Evolutionary conservation across 2,888 invertebrate genomes (phyloP), one percentile per base, ranked within the genome.

Genomic region (Hipparchia sbordonii): DNA sequence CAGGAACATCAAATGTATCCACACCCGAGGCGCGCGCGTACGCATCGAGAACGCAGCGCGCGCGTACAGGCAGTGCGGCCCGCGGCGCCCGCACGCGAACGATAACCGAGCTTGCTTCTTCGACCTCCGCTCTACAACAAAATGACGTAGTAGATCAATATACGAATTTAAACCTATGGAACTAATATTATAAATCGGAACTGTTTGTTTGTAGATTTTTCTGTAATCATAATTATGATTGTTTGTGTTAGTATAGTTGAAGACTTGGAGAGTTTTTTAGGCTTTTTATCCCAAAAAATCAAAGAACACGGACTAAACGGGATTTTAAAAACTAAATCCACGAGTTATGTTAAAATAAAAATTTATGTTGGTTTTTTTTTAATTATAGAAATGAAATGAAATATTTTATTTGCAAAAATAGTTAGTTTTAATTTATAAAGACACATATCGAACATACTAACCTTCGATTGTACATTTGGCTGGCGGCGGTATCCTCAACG

Each of bases 1-100:
- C 69, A 99, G 95, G 90, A 99, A 98, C 98, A 99, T 98, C 67
- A 99, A 95, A 92, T 99, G 98, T 78, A 99, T 97, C 99, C 98
- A 98, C 61, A 97, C 96, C 79, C 97, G 95, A 0, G 98, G 97
- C 85, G 96, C 96, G 77, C 97, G 95, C 51, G 97, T 97, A 78
- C 96, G 95, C 96, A 97, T 95, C 10, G 96, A 96, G 90, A 97
- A 97, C 80, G 96, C 95, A 9, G 96, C 96, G 84, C 96, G 95
- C 73, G 96, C 96, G 93, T 98, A 98, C 76, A 98, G 95, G 89
- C 98, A 99, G 90, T 98, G 96, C 82, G 97, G 95, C 79, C 95
- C 96, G 84, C 96, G 95, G 63, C 96, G 96, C 82, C 97, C 97
- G 92, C 98, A 98, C 72, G 97, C 97, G 92, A 98, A 98, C 91